These are phyloP conservation scores for Drosophila navojoa DNA, from an alignment of 1,140 invertebrate species.

Conservation along the genomic window DNA sequence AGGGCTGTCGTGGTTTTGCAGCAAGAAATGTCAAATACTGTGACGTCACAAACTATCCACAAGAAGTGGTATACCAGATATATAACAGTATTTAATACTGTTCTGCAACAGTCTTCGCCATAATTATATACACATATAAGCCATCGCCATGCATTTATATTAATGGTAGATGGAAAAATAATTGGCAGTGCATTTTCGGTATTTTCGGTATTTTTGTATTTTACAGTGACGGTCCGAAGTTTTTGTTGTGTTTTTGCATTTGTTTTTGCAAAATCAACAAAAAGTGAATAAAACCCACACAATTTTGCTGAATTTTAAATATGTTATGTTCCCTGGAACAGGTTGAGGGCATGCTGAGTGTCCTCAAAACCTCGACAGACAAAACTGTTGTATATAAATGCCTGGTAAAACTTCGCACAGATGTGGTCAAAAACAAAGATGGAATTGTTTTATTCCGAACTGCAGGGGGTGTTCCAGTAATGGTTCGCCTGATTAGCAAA, in stretches of 20 bases:
- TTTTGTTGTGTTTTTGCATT: conserved; percentile 40
- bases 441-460: conserved; percentile 74
- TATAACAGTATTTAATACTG: background rate
- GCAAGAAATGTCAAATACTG: background rate
- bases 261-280: conserved; percentile 44
- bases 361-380: conserved; percentile 76
- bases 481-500: conserved; percentile 71
- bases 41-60: conserved; percentile 26
- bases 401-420: conserved; percentile 77
- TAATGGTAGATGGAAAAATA: no score
- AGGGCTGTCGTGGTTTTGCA: conserved; percentile 13
- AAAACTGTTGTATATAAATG: conserved; percentile 78
- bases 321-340: conserved; percentile 64
- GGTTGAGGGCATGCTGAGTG: conserved; percentile 67
- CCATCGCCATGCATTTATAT: no score
- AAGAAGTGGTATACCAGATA: background rate
- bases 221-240: conserved; percentile 10
- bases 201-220: conserved; percentile 21
- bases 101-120: no score
- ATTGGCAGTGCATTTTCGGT: no score
- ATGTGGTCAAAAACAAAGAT: conserved; percentile 79
- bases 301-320: conserved; percentile 25
- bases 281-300: conserved; percentile 25
- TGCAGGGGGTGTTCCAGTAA: conserved; percentile 72
- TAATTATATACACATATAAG: no score